A percentile compares a stretch with the other conserved stretches of the same genome.
Conservation (phyloP, 2,113 vertebrate genomes). For the Gorilla gorilla region DNA sequence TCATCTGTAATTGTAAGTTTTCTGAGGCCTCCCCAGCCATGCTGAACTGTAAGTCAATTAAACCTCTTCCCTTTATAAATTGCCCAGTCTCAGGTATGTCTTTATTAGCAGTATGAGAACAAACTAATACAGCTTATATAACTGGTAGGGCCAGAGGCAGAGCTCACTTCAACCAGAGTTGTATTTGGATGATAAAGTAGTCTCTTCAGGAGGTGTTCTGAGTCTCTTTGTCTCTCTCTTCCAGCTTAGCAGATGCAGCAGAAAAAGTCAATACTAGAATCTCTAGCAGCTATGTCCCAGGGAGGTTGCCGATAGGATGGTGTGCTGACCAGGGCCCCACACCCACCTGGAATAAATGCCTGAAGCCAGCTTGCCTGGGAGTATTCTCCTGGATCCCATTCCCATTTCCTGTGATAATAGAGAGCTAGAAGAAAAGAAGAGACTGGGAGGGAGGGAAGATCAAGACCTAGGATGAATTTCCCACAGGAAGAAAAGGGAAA, state of each 20-base stretch:
- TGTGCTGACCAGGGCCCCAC: background rate
- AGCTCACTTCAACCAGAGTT: background rate
- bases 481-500: background rate
- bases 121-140: no score
- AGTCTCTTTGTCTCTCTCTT: background rate
- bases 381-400: background rate
- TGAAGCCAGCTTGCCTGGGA: background rate
- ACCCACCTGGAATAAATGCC: background rate
- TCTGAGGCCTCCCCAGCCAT: no score
- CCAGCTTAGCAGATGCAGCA: background rate
- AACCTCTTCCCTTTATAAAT: no score
- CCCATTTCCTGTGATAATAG: background rate
- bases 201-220: background rate
- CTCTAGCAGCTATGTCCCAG: background rate
- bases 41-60: no score
- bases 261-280: background rate
- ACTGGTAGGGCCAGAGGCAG: background rate
- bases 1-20: no score
- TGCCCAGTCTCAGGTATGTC: no score
- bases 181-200: background rate
- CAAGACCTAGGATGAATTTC: background rate
- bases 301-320: background rate
- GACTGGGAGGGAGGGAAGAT: background rate
- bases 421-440: background rate
- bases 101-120: no score